Conservation (phyloP, 1,140 invertebrate species). For the Euglossa dilemma region DNA sequence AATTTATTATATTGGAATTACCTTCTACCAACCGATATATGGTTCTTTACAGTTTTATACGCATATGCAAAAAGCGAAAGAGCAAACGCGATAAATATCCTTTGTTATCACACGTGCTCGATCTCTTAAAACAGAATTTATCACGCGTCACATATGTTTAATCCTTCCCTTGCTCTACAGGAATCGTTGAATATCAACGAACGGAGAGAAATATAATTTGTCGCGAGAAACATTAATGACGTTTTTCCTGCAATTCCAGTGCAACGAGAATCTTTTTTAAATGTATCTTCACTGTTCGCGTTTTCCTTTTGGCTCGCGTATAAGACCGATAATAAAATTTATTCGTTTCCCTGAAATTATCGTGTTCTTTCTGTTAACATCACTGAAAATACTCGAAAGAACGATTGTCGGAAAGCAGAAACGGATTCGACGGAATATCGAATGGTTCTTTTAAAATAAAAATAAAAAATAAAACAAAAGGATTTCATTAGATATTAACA, state of each 20-base stretch:
- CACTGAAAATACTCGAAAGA: not conserved
- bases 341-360: conserved; percentile 25
- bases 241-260: conserved; percentile 26
- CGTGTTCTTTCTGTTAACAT: conserved; percentile 23
- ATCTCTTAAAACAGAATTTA: not conserved
- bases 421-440: not conserved
- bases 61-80: too few relatives aligned
- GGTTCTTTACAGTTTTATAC: too few relatives aligned
- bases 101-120: not conserved
- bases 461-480: too few relatives aligned
- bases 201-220: not conserved
- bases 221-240: conserved; percentile 33
- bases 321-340: conserved; percentile 54
- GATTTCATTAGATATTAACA: too few relatives aligned
- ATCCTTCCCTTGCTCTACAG: not conserved
- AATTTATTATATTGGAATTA: too few relatives aligned
- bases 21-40: too few relatives aligned
- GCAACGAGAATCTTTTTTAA: not conserved
- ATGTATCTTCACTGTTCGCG: not conserved
- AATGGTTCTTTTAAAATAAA: not conserved
- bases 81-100: too few relatives aligned
- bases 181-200: conserved; percentile 31
- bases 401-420: too few relatives aligned
- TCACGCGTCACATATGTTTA: not conserved
- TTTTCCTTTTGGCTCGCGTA: not conserved